Evolutionary conservation across 1,140 invertebrate species (phyloP).

Genomic region (Uloborus diversus): DNA sequence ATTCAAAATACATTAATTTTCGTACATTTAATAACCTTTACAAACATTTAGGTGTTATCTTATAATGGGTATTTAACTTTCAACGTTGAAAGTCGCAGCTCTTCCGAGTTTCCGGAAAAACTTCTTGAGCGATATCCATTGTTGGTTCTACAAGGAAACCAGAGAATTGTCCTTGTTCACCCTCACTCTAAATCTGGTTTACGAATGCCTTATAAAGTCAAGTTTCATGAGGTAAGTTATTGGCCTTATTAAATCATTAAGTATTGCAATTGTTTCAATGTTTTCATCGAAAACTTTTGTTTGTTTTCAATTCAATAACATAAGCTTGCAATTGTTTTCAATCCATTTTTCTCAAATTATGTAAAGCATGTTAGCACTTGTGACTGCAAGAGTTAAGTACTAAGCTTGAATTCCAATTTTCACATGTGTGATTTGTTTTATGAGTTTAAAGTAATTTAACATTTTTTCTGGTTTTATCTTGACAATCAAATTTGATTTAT

Average conservation of each 20-base stretch:
- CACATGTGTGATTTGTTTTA: too few species aligned
- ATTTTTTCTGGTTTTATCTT: too few species aligned
- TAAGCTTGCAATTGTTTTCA: background rate
- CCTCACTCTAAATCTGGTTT: slow-evolving; percentile 67
- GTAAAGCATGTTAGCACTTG: too few species aligned
- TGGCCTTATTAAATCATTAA: background rate
- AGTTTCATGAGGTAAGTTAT: slow-evolving; percentile 69
- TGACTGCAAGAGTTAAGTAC: too few species aligned
- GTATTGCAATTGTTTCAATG: background rate
- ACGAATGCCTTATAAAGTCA: slow-evolving; percentile 72
- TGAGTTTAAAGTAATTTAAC: too few species aligned
- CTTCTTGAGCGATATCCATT: slow-evolving; percentile 76
- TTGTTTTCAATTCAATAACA: background rate
- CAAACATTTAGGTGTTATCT: slow-evolving; percentile 76
- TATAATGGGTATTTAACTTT: slow-evolving; percentile 89
- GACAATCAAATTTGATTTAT: too few species aligned
- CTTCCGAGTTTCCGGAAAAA: slow-evolving; percentile 69
- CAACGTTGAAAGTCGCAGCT: slow-evolving; percentile 75
- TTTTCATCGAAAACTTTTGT: background rate
- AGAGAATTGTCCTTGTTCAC: slow-evolving; percentile 79
- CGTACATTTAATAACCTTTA: too few species aligned
- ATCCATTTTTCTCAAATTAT: too few species aligned
- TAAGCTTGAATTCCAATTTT: too few species aligned
- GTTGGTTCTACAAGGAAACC: slow-evolving; percentile 84
- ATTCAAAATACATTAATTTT: too few species aligned